Base-by-base conservation (phyloP, 2,797 vertebrate genomes). In the Chrosomus eos region DNA sequence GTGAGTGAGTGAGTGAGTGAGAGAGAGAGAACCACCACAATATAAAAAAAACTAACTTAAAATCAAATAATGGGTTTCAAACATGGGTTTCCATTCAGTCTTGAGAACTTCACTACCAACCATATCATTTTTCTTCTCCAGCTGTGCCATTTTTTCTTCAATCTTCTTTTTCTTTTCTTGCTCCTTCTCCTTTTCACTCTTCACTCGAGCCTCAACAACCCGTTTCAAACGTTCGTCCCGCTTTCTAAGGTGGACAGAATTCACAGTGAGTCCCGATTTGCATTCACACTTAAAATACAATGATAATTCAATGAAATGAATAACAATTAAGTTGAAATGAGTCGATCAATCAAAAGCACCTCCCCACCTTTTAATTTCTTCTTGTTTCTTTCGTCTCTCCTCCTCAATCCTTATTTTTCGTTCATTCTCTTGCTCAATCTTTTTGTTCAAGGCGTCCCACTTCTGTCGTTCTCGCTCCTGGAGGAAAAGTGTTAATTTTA, bases 151-250 rank as follows among this genome's bases (percentile, higher is more conserved):
- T 90, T 97, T 99, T 89, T 97, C 97, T 81, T 97, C 97, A 28
- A 97, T 93, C 85, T 96, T 96, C 89, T 96, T 99, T 82, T 97
- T 99, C 95, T 98, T 99, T 88, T 99, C 96, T 10, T 96, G 96
- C 79, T 97, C 97, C 84, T 94, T 94, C 87, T 97, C 97, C 23
- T 89, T 89, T 60, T 98, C 97, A 7, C 96, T 95, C 8, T 97
- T 95, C 73, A 97, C 97, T 76, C 97, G 96, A 82, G 97, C 96
- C 91, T 97, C 97, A 75, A 96, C 89, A 0, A 97, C 97, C 86
- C 96, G 95, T n/a, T 91, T 96, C 43, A 97, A 91, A 38, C 97
- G 95, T 89, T 98, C 97, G 9, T 99, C 98, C 6, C 96, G 93
- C 90, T 97, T 99, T 93, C 98, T 99, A 66, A 77, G 71, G 43